Evolutionary conservation across 30 jellyfish, hydroid and myxozoan species (phyloP), one percentile per base, ranked within the genome.

Genomic region (Mastigias papua): DNA sequence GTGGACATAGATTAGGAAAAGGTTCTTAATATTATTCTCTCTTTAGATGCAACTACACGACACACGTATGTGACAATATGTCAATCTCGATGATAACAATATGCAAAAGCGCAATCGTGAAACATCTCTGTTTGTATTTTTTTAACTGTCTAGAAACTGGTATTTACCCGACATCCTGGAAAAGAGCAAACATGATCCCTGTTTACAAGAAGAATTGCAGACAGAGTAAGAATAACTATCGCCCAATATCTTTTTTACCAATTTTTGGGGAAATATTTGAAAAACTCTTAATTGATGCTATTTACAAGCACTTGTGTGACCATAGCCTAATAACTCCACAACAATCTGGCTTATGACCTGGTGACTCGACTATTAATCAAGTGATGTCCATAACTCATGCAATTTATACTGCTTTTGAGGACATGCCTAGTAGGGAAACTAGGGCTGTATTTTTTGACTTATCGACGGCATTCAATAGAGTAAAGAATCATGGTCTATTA

Each of bases 51-150:
- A 13, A 84, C 69, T 32, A 84, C 69, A 84, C 69, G 68, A 89
- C 71, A 57, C 93, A 70, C 74, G 93, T 90, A 30, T 73, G 72
- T 32, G 89, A 42, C 32, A 80, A 84, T 69, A 84, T 69, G 34
- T 84, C 93, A 19, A 71, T 84, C 68, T 61, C 73, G 32, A 73
- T 69, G 93, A 72, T 71, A 30, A 71, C 69, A 42, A 70, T 70
- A 63, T 84, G 80, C 48, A 89, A 73, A 34, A 57, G 69, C 25
- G 82, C 75, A 64, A 29, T 84, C 34, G 66, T 84, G 34, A 30
- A 42, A 17, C 90, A 90, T 60, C 74, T 70, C 69, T 25, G 65
- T 35, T 21, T 23, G 74, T 13, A 4, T 15, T 4, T 42, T 42
- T 8, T 4, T 4, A 42, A 42, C 13, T 42, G 54, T 42, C 54